A percentile compares a stretch with the other conserved stretches of the same genome.
Evolutionary conservation across 2,113 vertebrate genomes (phyloP).

Genomic region (Puffinus mauretanicus): DNA sequence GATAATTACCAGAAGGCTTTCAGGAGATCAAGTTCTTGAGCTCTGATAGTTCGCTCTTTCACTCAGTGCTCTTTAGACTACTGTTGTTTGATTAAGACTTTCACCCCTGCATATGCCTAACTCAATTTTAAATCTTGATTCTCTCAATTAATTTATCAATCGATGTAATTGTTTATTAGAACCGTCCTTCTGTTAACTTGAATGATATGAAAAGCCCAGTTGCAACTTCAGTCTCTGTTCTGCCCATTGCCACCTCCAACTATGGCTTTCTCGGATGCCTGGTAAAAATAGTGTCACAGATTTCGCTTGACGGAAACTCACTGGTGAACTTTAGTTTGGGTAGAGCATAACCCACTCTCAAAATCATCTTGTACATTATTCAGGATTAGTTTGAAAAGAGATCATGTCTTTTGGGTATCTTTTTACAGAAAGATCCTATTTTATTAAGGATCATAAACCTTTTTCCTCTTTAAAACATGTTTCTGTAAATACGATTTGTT

Average conservation of each 20-base stretch:
- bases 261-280: not conserved
- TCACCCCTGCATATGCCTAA: not conserved
- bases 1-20: not conserved
- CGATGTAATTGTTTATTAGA: accelerated
- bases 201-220: accelerated
- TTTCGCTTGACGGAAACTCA: not conserved
- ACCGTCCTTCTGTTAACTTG: not conserved
- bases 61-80: accelerated
- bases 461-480: not conserved
- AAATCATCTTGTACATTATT: not conserved
- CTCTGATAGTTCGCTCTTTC: not conserved
- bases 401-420: not conserved
- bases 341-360: not conserved
- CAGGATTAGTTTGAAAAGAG: not conserved
- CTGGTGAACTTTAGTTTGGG: not conserved
- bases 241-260: not conserved
- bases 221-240: not conserved
- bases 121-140: not conserved
- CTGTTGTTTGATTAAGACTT: not conserved
- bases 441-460: not conserved
- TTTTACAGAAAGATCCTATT: not conserved
- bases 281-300: not conserved
- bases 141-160: not conserved
- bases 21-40: not conserved
- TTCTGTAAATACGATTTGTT: not conserved